Evolutionary conservation across 2,113 vertebrate species (phyloP).

Genomic region (Psittacula cyanocephala): DNA sequence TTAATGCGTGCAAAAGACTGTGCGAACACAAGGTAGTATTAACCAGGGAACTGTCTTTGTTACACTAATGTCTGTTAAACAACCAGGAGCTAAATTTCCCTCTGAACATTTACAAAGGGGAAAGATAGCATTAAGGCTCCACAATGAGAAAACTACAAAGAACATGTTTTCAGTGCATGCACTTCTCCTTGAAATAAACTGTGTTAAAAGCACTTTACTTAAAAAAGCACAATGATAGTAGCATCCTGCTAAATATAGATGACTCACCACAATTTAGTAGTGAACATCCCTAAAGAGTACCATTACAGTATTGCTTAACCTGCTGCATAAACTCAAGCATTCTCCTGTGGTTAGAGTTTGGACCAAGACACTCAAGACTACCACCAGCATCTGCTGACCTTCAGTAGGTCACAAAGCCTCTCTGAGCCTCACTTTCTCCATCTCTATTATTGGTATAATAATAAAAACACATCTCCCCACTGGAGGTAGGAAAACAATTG

Average conservation of each 20-base stretch:
- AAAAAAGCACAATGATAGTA: constrained; percentile 64
- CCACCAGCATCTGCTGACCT: neutral
- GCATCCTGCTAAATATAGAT: constrained; percentile 69
- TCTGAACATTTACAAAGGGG: constrained; percentile 48
- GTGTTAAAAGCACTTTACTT: constrained; percentile 71
- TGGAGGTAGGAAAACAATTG: neutral
- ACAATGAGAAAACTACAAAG: constrained; percentile 49
- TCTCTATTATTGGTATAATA: neutral
- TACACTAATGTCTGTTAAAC: constrained; percentile 24
- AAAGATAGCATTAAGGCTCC: constrained; percentile 55
- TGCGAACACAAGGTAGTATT: constrained; percentile 21
- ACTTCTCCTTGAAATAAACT: constrained; percentile 63
- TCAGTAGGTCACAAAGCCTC: neutral
- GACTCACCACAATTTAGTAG: constrained; percentile 64
- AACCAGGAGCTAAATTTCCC: constrained; percentile 55
- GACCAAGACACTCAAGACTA: neutral
- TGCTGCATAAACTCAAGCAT: constrained; percentile 58
- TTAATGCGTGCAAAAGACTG: neutral
- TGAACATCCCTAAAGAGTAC: constrained; percentile 52
- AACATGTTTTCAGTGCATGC: constrained; percentile 48
- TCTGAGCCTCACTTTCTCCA: neutral
- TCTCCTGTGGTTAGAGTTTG: constrained; percentile 18
- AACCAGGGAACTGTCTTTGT: constrained; percentile 18
- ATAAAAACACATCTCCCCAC: neutral
- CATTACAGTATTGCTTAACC: constrained; percentile 55